Conservation (phyloP, 2,888 invertebrate species). For the Reticulitermes lucifugus region DNA sequence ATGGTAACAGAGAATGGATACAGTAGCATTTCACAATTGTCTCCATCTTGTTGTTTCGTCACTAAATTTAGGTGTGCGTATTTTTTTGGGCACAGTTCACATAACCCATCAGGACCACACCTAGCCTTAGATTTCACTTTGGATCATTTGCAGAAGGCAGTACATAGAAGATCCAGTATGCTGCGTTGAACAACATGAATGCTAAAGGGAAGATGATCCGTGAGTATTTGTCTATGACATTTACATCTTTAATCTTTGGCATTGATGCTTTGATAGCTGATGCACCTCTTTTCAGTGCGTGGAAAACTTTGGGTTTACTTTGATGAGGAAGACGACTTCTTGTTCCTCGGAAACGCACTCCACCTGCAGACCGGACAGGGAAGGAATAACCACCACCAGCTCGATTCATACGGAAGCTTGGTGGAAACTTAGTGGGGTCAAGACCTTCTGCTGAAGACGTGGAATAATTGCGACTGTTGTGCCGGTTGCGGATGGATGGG, state of each 20-base stretch:
- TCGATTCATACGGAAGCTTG: conserved; percentile 80
- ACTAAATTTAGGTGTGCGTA: neutral
- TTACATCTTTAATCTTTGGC: conserved; percentile 97
- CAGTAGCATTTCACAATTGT: too few relatives aligned
- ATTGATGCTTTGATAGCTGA: conserved; percentile 89
- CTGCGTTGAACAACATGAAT: conserved; percentile 94
- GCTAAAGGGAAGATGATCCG: conserved; percentile 95
- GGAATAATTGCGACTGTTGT: conserved; percentile 63
- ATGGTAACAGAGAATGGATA: too few relatives aligned
- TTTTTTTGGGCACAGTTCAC: neutral
- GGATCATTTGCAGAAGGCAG: conserved; percentile 47
- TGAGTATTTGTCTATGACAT: conserved; percentile 97
- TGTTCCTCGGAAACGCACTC: conserved; percentile 68
- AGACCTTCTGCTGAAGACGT: conserved; percentile 60
- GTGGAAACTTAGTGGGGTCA: conserved; percentile 77
- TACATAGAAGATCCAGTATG: conserved; percentile 96
- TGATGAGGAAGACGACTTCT: conserved; percentile 54
- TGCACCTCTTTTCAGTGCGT: conserved; percentile 85
- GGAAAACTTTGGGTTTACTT: conserved; percentile 76
- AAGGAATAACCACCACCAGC: conserved; percentile 64
- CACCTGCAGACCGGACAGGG: conserved; percentile 59
- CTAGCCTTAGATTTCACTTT: conserved; percentile 37
- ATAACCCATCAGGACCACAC: neutral
- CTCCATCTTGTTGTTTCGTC: too few relatives aligned
- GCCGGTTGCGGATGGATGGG: conserved; percentile 79